A percentile compares a stretch with the other conserved stretches of the same genome.
Evolutionary conservation across 2,797 vertebrate species (phyloP).

Genomic region (Acanthiza pusilla): DNA sequence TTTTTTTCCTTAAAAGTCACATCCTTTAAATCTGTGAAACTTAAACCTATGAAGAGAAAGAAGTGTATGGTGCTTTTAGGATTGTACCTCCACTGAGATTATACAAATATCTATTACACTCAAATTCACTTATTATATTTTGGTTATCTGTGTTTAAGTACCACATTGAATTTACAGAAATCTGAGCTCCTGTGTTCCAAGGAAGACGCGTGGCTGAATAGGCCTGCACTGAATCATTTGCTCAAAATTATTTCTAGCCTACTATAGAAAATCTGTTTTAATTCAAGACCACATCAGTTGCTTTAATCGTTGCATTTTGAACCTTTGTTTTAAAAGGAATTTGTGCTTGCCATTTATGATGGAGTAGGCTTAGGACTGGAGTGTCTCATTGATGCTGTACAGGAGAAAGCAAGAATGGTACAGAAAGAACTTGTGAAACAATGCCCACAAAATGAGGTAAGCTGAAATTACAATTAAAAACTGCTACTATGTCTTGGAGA

Average conservation of each 20-base stretch:
- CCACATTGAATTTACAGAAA: background rate
- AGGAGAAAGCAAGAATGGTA: constrained; percentile 73
- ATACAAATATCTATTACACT: background rate
- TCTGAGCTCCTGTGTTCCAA: background rate
- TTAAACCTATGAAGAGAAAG: background rate
- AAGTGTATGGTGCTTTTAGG: background rate
- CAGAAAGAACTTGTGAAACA: constrained; percentile 73
- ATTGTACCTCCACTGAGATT: background rate
- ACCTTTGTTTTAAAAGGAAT: constrained; percentile 46
- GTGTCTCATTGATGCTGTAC: constrained; percentile 75
- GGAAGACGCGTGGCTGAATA: background rate
- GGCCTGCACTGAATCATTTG: background rate
- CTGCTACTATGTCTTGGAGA: background rate
- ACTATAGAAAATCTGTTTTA: background rate
- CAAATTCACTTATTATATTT: background rate
- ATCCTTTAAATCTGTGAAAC: background rate
- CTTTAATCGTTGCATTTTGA: background rate
- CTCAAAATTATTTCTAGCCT: background rate
- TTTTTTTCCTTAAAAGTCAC: background rate
- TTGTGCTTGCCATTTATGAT: constrained; percentile 67
- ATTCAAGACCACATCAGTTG: background rate
- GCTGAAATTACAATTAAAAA: background rate
- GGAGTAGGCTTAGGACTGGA: constrained; percentile 78
- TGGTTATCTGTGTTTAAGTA: background rate
- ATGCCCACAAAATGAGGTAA: constrained; percentile 74